Evolutionary conservation across 2,888 invertebrate genomes (phyloP).

Genomic region (Barypeithes pellucidus): DNA sequence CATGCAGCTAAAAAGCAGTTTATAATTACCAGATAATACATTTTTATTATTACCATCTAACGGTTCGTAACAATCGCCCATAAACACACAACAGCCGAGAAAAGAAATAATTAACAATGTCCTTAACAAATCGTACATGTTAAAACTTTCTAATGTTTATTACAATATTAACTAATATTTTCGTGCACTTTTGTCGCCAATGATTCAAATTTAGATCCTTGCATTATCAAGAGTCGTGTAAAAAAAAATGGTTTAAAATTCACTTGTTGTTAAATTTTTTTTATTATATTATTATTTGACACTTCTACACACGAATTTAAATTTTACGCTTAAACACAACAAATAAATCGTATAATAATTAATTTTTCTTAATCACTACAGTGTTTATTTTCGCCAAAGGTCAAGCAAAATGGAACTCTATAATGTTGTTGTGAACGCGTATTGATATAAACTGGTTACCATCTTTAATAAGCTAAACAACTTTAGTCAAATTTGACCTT

Average conservation of each 20-base stretch:
- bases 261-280: too few relatives aligned
- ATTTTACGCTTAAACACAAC: too few relatives aligned
- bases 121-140: neutral
- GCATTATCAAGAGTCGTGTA: too few relatives aligned
- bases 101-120: neutral
- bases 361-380: neutral
- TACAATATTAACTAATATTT: too few relatives aligned
- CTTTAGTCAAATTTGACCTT: neutral
- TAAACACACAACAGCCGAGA: neutral
- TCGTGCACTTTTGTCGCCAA: too few relatives aligned
- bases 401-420: neutral
- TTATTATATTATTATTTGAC: too few relatives aligned
- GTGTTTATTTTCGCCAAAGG: neutral
- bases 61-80: neutral
- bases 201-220: too few relatives aligned
- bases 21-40: constrained; percentile 9
- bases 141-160: neutral
- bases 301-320: too few relatives aligned
- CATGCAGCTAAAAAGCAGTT: neutral
- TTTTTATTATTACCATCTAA: constrained; percentile 11
- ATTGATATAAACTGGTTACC: constrained; percentile 42
- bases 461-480: constrained; percentile 22
- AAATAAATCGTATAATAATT: too few relatives aligned
- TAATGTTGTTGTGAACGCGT: constrained; percentile 17
- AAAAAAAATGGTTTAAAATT: too few relatives aligned